Evolutionary conservation across 2,113 vertebrate species (phyloP), one percentile per base, ranked within the genome.

Genomic region (Eleginops maclovinus): DNA sequence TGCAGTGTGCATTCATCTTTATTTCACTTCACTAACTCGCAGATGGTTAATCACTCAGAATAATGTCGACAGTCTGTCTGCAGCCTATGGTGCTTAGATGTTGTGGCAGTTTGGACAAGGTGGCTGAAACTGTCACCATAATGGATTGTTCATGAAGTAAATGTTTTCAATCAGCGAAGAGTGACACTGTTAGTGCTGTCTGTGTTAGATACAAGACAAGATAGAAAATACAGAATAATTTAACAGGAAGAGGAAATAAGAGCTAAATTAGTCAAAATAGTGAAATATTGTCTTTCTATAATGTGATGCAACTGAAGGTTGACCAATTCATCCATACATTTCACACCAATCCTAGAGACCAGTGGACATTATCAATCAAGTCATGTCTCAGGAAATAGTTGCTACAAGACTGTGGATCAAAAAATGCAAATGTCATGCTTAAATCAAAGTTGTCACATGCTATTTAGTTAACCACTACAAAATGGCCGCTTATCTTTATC

Each of bases 391-490:
- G 28, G 16, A 70, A 74, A 43, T 24, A 28, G 21, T 14, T 46
- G 12, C 2, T 26, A 50, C 13, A 2, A 9, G 1, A 43, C 47
- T 24, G 17, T 10, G 11, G 56, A 67, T 2, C 49, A 6, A 13
- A 50, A 66, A 61, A 63, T 22, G 21, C 21, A 50, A 75, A 67
- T 28, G 16, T 24, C 17, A 54, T 31, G 4, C 21, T 62, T 22
- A 43, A 46, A 49, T 16, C 60, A 6, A 65, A 56, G 51, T 53
- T 8, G 2, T 55, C 54, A 36, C 36, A 11, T 68, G 26, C 22
- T 72, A 46, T 65, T 59, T 43, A 44, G 26, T 22, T 81, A 79
- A 75, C n/a, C 71, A 26, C 22, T 76, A 40, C 53, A 59, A 72
- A 75, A 26, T 84, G 75, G 64, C 43, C 22, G 51, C 75, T 82